Evolutionary conservation across 2,888 invertebrate genomes (phyloP), one percentile per base, ranked within the genome.

Genomic region (Oxystoma pomonae): DNA sequence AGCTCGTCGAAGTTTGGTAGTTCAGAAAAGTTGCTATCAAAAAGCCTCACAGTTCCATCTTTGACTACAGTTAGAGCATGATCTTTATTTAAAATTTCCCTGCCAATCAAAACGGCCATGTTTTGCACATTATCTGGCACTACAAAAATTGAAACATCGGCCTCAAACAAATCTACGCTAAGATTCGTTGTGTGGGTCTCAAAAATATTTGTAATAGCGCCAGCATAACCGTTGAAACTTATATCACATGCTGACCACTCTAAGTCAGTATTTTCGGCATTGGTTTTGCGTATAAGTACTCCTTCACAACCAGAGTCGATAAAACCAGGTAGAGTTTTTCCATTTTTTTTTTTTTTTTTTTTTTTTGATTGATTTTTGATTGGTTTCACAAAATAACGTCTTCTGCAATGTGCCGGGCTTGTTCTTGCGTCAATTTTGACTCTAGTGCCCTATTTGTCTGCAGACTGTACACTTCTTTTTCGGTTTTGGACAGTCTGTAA

Each of bases 401-500:
- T n/a, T n/a, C n/a, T n/a, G n/a, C n/a, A n/a, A n/a, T n/a, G n/a
- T n/a, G n/a, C n/a, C n/a, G n/a, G n/a, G n/a, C n/a, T 50, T 50
- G 50, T 50, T 50, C n/a, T n/a, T 50, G 50, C 9, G n/a, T 12
- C 50, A 50, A 12, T 50, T 50, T n/a, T 50, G 12, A 50, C 9
- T n/a, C n/a, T 9, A n/a, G n/a, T 50, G 50, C n/a, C 50, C 50
- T 50, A 50, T n/a, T 57, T 49, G 9, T 9, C 19, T 59, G 20
- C 60, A 57, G 21, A 59, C 7, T n/a, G 60, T 19, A 57, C 60
- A 57, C 20, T 59, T 18, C 55, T 35, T 18, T 53, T 19, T 21
- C 17, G 60, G 60, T 59, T 59, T 57, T n/a, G 60, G 57, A 19
- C 60, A 59, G 12, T 59, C 53, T 19, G 35, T 59, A 5, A 56